Conservation (phyloP, 1,140 invertebrate genomes). For the Nasonia giraulti region DNA sequence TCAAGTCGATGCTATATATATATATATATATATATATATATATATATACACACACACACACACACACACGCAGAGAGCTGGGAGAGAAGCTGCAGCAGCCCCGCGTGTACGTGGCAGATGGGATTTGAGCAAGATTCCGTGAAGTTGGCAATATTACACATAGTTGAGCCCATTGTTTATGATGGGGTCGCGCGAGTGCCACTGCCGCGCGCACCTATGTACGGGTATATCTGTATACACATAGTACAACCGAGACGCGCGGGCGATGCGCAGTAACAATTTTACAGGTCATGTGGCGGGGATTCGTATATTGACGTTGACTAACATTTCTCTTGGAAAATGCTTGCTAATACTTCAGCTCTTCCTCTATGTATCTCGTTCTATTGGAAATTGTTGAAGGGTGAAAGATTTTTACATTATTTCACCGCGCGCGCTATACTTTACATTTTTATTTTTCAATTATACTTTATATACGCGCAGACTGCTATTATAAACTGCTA, state of each 20-base stretch:
- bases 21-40: not conserved
- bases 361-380: not conserved
- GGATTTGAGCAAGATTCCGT: constrained; percentile 52
- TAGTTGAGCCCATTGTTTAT: constrained; percentile 56
- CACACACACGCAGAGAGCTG: not conserved
- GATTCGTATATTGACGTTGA: constrained; percentile 17
- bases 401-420: no score
- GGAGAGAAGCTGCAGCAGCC: not conserved
- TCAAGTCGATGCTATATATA: constrained; percentile 30
- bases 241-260: constrained; percentile 46
- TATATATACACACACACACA: no score
- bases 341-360: not conserved
- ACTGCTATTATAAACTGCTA: no score
- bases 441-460: no score
- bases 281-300: constrained; percentile 38
- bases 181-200: constrained; percentile 21
- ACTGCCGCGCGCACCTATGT: not conserved
- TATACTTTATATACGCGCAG: no score
- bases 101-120: constrained; percentile 15
- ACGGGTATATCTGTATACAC: no score
- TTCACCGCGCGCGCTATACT: no score
- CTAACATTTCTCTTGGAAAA: constrained; percentile 19
- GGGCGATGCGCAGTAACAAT: constrained; percentile 18
- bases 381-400: not conserved
- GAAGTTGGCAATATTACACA: constrained; percentile 56